Base-by-base conservation (phyloP, 2,888 invertebrate genomes). In the Tinea trinotella region DNA sequence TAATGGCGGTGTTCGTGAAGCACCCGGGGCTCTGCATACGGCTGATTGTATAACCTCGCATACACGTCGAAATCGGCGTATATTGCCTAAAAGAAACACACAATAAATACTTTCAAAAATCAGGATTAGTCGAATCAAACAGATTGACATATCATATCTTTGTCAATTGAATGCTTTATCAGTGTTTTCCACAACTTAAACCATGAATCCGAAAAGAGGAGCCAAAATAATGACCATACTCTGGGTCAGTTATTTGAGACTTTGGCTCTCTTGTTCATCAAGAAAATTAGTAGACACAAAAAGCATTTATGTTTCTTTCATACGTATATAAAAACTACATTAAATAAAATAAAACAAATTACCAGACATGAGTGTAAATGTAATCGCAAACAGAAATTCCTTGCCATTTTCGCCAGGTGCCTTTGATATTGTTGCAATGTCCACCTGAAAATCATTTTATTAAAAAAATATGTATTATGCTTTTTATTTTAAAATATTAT, bases 1-100 rank as follows among this genome's bases (percentile, higher is more conserved):
- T 53, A 67, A 61, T 6, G 75, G 68, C 44, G 73, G 70, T 2
- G 68, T 65, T 5, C 75, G 58, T 5, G 61, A 57, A 2, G 68
- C 67, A 19, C 82, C 81, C 0, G 80, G 76, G 49, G 85, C 80
- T 50, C 86, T 78, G 55, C 90, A 89, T 62, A 94, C 93, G 60
- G 95, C 95, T 24, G 93, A 90, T 74, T 98, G 98, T 60, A 98
- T 95, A 80, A 98, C 96, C 73, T 98, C 98, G 82, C 98, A 98
- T 61, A 98, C 96, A 64, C 98, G 90, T 55, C 97, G 90, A 85
- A 98, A 98, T 58, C 98, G 90, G 55, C 98, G 91, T 63, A 97
- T 96, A 73, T 98, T 98, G 57, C 98, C 97, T 96, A 74, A 15
- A 13, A 40, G 2, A 15, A 40, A 7, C 24, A 24, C 24, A 24